Percentiles rank a stretch among this genome's conserved stretches.
These are phyloP conservation scores for Catocala fraxini DNA, from an alignment of 2,888 invertebrate species.

Conservation along the genomic window DNA sequence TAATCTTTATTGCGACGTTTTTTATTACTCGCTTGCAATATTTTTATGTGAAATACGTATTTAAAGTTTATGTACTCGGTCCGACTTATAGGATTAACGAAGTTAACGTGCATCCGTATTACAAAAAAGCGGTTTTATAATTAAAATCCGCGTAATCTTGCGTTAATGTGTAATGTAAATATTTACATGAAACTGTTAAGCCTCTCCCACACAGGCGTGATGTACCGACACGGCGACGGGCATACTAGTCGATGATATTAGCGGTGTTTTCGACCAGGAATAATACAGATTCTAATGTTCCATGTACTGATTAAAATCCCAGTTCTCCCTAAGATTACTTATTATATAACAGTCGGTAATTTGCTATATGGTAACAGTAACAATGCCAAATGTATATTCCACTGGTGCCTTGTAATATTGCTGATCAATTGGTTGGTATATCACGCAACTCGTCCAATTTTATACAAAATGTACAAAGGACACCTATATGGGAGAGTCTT, in stretches of 20 bases:
- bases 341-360: too few species aligned
- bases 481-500: slow-evolving; percentile 6
- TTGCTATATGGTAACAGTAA: too few species aligned
- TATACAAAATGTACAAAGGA: slow-evolving; percentile 2
- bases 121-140: slow-evolving; percentile 36
- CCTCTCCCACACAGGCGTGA: not conserved
- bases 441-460: slow-evolving; percentile 4
- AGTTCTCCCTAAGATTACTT: too few species aligned
- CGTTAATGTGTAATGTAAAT: slow-evolving; percentile 43
- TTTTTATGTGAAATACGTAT: slow-evolving; percentile 53
- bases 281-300: too few species aligned
- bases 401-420: too few species aligned
- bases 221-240: not conserved
- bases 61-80: slow-evolving; percentile 45
- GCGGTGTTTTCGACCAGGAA: too few species aligned
- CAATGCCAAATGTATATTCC: too few species aligned
- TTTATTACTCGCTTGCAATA: slow-evolving; percentile 63
- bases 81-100: slow-evolving; percentile 62
- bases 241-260: too few species aligned
- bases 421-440: not conserved
- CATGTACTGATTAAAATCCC: too few species aligned
- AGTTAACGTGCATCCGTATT: slow-evolving; percentile 41
- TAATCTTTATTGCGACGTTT: slow-evolving; percentile 59
- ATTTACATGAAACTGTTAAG: slow-evolving; percentile 10
- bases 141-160: slow-evolving; percentile 35